Conservation (phyloP, 2,113 vertebrate genomes). For the Albula glossodonta region DNA sequence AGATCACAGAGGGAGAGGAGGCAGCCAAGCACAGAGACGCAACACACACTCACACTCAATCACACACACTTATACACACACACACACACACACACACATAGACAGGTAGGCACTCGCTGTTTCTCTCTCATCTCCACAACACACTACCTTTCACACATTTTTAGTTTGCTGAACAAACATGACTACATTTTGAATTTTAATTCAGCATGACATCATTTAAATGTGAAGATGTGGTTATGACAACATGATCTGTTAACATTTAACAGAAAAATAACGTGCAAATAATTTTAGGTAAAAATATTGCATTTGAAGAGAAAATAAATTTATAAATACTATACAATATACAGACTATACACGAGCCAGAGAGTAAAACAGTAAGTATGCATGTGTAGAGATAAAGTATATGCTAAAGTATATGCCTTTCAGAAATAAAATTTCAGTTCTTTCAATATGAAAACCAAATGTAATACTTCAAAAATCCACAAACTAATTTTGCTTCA, state of each 20-base stretch:
- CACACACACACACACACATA: neutral
- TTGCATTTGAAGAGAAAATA: neutral
- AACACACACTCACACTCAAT: slow-evolving; percentile 10
- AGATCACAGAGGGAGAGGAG: neutral
- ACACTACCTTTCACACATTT: neutral
- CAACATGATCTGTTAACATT: neutral
- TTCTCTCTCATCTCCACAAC: neutral
- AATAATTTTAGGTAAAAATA: neutral
- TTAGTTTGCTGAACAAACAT: too few relatives aligned
- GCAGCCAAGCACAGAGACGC: neutral
- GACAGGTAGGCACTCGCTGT: neutral
- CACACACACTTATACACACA: slow-evolving; percentile 15
- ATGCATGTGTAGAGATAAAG: too few relatives aligned
- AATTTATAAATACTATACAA: neutral
- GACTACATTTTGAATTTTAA: too few relatives aligned
- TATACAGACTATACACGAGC: too few relatives aligned
- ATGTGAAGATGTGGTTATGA: neutral
- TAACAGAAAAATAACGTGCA: neutral
- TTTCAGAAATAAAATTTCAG: neutral
- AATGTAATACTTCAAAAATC: neutral
- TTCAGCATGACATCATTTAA: neutral
- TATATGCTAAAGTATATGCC: too few relatives aligned
- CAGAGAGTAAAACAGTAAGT: too few relatives aligned
- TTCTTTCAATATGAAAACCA: neutral
- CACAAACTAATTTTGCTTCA: neutral